Evolutionary conservation across 2,797 vertebrate genomes (phyloP), one percentile per base, ranked within the genome.

Genomic region (Ptychobarbus kaznakovi): DNA sequence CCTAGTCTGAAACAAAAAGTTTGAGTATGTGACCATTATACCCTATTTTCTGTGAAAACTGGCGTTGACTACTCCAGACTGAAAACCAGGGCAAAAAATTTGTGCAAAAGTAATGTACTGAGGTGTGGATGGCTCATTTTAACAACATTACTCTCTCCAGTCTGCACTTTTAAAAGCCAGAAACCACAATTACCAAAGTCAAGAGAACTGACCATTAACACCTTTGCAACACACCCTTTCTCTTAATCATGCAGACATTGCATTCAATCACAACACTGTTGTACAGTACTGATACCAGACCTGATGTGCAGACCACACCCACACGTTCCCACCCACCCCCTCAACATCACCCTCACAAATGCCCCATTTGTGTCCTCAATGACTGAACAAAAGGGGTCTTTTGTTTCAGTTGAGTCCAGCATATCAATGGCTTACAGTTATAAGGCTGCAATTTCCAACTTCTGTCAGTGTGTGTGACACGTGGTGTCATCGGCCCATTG

Each of bases 391-490:
- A 20, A 81, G 53, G 28, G 58, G 56, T 75, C 58, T 70, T 72
- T 86, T 86, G 80, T 86, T 63, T 32, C 38, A 61, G 8, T 20
- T 58, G 74, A 40, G 75, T 74, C 12, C 80, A 65, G 68, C 82
- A 49, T 75, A 82, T 87, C 79, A 72, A 88, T 82, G 84, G 78
- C 81, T 87, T 85, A 87, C 28, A 69, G 18, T 82, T 65, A 83
- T 80, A 84, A 84, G 83, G 74, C 79, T 89, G 74, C 44, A 70
- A 70, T 86, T 86, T 86, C 78, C 72, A 58, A 79, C 81, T 76
- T 49, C 72, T 28, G 53, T 84, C 25, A 73, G 22, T 73, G 22
- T 82, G 35, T 74, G 69, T 63, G 22, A 85, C 66, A 63, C 6
- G 40, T 20, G 8, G 9, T 66, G 11, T 66, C 28, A 61, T 72